These are phyloP conservation scores for Argentina silus DNA, from an alignment of 2,797 vertebrate genomes.

Conservation along the genomic window DNA sequence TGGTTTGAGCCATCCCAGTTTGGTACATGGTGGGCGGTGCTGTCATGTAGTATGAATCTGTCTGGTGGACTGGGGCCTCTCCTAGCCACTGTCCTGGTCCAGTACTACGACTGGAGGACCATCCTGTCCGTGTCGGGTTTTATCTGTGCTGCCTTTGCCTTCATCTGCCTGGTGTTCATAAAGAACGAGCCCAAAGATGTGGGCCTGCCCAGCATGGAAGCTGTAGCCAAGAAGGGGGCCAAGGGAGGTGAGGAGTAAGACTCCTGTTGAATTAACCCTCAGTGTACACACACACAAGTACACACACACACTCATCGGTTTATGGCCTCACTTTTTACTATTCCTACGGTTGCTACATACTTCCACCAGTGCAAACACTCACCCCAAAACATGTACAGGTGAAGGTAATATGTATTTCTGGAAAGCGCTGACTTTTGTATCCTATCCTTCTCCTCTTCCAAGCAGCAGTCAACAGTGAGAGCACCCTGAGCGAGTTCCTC, in stretches of 20 bases:
- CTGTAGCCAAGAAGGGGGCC: conserved; percentile 80
- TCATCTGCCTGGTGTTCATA: conserved; percentile 86
- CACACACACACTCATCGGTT: too few species aligned
- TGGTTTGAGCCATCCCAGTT: conserved; percentile 99
- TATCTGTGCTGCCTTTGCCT: conserved; percentile 82
- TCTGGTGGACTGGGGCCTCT: conserved; percentile 94
- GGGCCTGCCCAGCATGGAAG: conserved; percentile 86
- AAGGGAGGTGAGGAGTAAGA: conserved; percentile 83
- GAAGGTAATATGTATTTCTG: neutral
- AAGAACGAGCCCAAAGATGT: conserved; percentile 94
- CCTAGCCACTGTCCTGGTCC: conserved; percentile 85
- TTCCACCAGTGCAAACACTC: neutral
- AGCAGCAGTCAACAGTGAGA: conserved; percentile 75
- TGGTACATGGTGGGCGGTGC: conserved; percentile 96
- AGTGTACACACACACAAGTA: too few species aligned
- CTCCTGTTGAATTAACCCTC: too few species aligned
- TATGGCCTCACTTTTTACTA: too few species aligned
- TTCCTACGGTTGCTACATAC: neutral
- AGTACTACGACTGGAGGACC: conserved; percentile 91
- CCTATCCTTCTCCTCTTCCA: too few species aligned
- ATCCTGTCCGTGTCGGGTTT: conserved; percentile 87
- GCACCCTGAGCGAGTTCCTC: conserved; percentile 89
- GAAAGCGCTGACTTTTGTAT: neutral
- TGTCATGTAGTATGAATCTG: conserved; percentile 98
- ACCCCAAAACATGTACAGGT: neutral